Evolutionary conservation across 1,140 invertebrate genomes (phyloP).

Genomic region (Drosophila willistoni): DNA sequence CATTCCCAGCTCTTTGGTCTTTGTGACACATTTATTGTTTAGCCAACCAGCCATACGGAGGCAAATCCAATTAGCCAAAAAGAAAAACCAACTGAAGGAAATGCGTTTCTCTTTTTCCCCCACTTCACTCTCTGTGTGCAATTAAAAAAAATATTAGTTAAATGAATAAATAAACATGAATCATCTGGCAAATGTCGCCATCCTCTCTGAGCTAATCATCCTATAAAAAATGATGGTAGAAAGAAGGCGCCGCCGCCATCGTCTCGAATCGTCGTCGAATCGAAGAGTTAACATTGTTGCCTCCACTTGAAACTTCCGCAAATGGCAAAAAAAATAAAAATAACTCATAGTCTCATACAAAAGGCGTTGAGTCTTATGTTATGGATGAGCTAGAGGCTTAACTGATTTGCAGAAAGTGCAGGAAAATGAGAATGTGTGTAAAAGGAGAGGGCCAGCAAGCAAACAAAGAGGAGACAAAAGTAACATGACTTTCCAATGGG

Average conservation of each 20-base stretch:
- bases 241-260: not conserved
- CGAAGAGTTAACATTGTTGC: not conserved
- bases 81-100: constrained; percentile 2
- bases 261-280: not conserved
- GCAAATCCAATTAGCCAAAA: constrained; percentile 28
- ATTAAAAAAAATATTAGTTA: constrained; percentile 10
- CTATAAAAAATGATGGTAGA: constrained; percentile 19
- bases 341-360: constrained; percentile 3
- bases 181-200: not conserved
- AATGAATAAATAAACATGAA: constrained; percentile 20
- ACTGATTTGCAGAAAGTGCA: constrained; percentile 18
- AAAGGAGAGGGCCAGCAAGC: not conserved
- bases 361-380: constrained; percentile 19
- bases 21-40: constrained; percentile 16
- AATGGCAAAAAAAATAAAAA: not conserved
- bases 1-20: not conserved
- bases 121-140: not conserved
- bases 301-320: constrained; percentile 5
- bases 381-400: constrained; percentile 14
- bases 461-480: not conserved
- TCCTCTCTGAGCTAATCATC: not conserved
- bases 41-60: constrained; percentile 12
- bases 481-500: constrained; percentile 7
- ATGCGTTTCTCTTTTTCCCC: not conserved
- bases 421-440: constrained; percentile 3